Evolutionary conservation across 2,888 invertebrate species (phyloP), one percentile per base, ranked within the genome.

Genomic region (Epinotia ramella): DNA sequence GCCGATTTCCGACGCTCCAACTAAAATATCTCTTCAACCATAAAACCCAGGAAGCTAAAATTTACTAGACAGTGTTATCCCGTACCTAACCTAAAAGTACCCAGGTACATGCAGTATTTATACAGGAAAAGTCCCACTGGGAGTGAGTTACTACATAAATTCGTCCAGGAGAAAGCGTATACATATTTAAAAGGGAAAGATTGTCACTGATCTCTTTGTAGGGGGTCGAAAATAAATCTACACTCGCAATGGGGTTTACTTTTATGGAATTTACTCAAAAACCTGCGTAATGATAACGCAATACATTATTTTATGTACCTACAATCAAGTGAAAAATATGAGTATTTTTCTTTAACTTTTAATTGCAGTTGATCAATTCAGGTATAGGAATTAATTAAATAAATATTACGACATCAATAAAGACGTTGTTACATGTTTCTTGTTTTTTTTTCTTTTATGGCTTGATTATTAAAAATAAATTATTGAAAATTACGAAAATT

Each of bases 171-270:
- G 33, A 69, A 74, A 53, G 16, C 24, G 59, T 56, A 59, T 70
- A 64, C 65, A 70, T 74, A 69, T 70, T 69, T 49, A 69, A 74
- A 69, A 20, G 28, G 63, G 24, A 65, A 74, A 59, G 64, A 74
- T 64, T 74, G 69, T 70, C 69, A 64, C 73, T 74, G 64, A 74
- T 69, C 69, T 69, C 46, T 57, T 69, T 69, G 73, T 69, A 57
- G 69, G 57, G 20, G 59, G 69, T 59, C 33, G 49, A 40, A 73
- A 64, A 69, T 68, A 57, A 62, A 68, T 68, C 40, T 68, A 5
- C 28, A 28, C 16, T 28, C 44, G 28, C 16, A 11, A 18, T 20
- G 20, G 46, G 11, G 13, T 12, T 24, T 66, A 18, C 44, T n/a
- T 20, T 3, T 46, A 18, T 59, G 5, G 28, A 28, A 44, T 65